These are phyloP conservation scores for Pagrus major DNA, from an alignment of 2,113 vertebrate genomes.

Conservation along the genomic window DNA sequence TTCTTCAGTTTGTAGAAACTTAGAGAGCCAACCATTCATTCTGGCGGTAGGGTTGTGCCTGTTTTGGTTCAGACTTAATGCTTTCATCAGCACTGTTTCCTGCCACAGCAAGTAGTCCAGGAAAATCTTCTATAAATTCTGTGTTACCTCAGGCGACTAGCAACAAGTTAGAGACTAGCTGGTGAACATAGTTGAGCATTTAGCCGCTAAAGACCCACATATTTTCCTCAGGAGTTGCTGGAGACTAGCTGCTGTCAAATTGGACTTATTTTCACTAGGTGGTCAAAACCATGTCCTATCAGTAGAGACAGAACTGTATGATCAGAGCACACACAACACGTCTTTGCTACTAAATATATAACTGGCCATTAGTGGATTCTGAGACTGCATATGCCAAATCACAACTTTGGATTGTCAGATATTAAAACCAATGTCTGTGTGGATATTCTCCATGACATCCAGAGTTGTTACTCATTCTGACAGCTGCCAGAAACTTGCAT, in stretches of 20 bases:
- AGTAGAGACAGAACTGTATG: background rate
- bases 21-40: no score
- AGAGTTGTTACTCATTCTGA: background rate
- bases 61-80: background rate
- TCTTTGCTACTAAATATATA: background rate
- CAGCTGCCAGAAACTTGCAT: slow-evolving; percentile 28
- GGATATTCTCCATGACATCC: background rate
- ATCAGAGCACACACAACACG: background rate
- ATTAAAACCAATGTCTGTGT: background rate
- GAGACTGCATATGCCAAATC: background rate
- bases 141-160: background rate
- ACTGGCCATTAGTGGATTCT: background rate
- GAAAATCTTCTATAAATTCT: background rate
- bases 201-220: background rate
- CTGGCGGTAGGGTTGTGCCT: no score
- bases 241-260: background rate
- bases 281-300: background rate
- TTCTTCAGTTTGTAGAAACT: no score
- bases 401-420: slow-evolving; percentile 5
- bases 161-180: background rate
- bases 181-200: background rate
- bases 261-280: background rate
- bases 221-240: background rate
- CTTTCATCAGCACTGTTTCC: background rate
- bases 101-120: background rate